Base-by-base conservation (phyloP, 2,888 invertebrate genomes). In the Vanessa cardui region DNA sequence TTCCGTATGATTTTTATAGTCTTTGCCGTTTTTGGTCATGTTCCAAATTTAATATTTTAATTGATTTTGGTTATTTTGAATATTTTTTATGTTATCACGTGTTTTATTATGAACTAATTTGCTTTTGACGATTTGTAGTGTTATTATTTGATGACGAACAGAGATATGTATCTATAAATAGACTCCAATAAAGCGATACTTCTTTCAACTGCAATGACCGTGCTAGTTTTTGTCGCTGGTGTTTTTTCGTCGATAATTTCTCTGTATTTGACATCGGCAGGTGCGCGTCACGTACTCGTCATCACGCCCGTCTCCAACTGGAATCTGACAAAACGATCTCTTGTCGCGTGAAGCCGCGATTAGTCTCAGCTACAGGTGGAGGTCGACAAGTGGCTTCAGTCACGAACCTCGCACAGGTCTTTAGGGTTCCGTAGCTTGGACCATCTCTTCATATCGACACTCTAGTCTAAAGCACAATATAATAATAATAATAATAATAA, bases 301-400 rank as follows among this genome's bases (percentile, higher is more conserved):
- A 80, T 83, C 83, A 69, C 70, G 70, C 71, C 62, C 58, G 64
- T 56, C 68, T 72, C 70, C 73, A 75, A 74, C 74, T 73, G 76
- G 71, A 71, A 70, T 74, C 69, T 70, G 59, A 60, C 62, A 63
- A 62, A 61, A 70, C 52, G 70, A 47, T 65, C 70, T 72, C 72
- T 75, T 73, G 74, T 75, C 71, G 73, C 71, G 69, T 83, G 80
- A 66, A 72, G 67, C 67, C 68, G 73, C 77, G 79, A 89, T 90
- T 89, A 69, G 90, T 77, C 80, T 77, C 86, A 88, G 80, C 76
- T 80, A 83, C 90, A 89, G 88, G 90, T 88, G 84, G 81, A 86
- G 85, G 84, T 87, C 83, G 81, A 45, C 54, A 58, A 74, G 80
- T 77, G 69, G 50, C 62, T 66, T 47, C 62, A 73, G 74, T 77